phyloP scores from a whole-genome alignment of 37 sponge, comb jelly and placozoan species.

The Theonella swinhoei region DNA sequence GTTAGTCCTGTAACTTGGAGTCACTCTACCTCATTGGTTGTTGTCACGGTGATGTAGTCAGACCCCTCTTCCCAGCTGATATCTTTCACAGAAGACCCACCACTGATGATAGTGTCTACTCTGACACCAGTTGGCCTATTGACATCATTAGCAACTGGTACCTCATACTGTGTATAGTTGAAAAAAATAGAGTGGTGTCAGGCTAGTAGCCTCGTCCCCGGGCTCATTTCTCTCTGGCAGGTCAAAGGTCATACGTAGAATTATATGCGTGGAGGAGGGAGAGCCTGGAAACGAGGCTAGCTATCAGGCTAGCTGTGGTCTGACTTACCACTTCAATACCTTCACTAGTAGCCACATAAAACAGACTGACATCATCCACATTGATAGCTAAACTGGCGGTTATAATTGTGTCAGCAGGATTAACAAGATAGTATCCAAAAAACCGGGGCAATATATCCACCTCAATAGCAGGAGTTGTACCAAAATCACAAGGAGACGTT shows the following conservation, averaged over 20 bases:
- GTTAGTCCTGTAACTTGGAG: too few relatives aligned
- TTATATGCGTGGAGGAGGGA: too few relatives aligned
- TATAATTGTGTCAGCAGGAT: neutral
- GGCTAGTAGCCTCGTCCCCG: too few relatives aligned
- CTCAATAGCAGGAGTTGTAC: neutral
- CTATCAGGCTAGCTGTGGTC: too few relatives aligned
- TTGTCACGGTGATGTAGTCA: neutral
- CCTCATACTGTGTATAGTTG: neutral
- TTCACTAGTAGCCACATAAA: neutral
- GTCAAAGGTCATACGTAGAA: too few relatives aligned
- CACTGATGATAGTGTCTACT: neutral
- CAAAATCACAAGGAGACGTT: neutral
- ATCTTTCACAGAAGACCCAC: neutral
- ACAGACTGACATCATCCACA: neutral
- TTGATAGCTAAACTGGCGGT: neutral
- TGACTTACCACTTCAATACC: neutral
- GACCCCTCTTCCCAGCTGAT: neutral
- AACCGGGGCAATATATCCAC: neutral
- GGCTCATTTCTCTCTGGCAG: too few relatives aligned
- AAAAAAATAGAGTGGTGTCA: too few relatives aligned
- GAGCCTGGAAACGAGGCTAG: too few relatives aligned
- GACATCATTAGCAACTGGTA: neutral
- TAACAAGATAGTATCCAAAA: neutral
- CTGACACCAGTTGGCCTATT: neutral
- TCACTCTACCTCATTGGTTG: neutral